A percentile compares a stretch with the other conserved stretches of the same genome.
These are phyloP conservation scores for Choristoneura rosaceana DNA, from an alignment of 2,888 invertebrate species.

Conservation along the genomic window DNA sequence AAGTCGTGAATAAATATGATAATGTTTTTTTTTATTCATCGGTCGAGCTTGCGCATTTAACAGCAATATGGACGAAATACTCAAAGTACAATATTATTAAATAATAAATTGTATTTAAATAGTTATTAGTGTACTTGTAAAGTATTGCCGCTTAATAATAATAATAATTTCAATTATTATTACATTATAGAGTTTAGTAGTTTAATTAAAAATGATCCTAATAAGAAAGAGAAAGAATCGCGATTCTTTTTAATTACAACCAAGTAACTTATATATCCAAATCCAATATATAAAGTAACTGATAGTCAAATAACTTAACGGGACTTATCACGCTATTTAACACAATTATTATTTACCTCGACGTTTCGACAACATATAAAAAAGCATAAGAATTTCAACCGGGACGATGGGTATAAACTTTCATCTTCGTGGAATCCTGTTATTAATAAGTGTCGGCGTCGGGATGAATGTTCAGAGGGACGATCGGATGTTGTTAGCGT, in stretches of 20 bases:
- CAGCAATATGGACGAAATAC: constrained; percentile 65
- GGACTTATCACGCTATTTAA: too few relatives aligned
- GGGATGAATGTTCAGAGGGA: too few relatives aligned
- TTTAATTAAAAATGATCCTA: constrained; percentile 9
- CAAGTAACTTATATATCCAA: background rate
- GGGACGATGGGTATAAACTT: too few relatives aligned
- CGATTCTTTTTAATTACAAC: background rate
- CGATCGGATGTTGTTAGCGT: too few relatives aligned
- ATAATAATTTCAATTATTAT: constrained; percentile 38
- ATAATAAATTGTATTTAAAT: constrained; percentile 31
- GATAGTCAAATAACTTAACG: too few relatives aligned
- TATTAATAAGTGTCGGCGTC: too few relatives aligned
- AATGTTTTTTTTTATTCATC: background rate
- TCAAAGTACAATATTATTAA: constrained; percentile 62
- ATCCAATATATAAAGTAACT: too few relatives aligned
- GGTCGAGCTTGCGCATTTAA: constrained; percentile 46
- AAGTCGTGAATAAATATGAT: background rate
- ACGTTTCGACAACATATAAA: too few relatives aligned
- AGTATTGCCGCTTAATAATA: constrained; percentile 29
- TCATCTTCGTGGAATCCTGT: too few relatives aligned
- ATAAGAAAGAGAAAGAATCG: constrained; percentile 4
- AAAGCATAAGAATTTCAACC: too few relatives aligned
- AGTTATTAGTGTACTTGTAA: constrained; percentile 15
- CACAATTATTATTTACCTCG: too few relatives aligned
- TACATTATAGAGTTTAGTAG: constrained; percentile 25